phyloP scores from a whole-genome alignment of 2,113 vertebrate genomes.

The Pelodiscus sinensis region DNA sequence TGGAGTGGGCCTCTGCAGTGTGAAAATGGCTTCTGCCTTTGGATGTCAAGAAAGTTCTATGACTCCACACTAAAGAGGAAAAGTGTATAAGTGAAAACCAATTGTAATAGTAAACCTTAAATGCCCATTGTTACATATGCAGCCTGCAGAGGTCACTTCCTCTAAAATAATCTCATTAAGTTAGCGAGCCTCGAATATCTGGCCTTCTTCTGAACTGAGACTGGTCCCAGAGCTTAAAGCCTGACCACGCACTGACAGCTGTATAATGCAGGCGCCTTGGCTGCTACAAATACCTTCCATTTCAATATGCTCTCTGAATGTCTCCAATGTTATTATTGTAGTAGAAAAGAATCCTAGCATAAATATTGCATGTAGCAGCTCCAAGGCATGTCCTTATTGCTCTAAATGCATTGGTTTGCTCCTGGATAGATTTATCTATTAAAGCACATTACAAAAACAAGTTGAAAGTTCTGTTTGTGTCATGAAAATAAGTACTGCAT shows the following conservation, averaged over 20 bases:
- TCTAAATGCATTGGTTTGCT: not conserved
- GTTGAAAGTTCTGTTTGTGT: not conserved
- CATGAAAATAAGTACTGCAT: not conserved
- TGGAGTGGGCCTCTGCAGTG: not conserved
- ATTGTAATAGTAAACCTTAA: not conserved
- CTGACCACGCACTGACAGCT: not conserved
- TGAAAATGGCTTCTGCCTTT: not conserved
- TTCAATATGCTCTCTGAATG: not conserved
- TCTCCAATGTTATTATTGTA: not conserved
- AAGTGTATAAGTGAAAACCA: not conserved
- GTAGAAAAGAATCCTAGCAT: not conserved
- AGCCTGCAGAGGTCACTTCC: not conserved
- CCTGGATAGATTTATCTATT: not conserved
- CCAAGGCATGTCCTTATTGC: not conserved
- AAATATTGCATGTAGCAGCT: not conserved
- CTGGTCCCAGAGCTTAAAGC: not conserved
- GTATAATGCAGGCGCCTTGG: not conserved
- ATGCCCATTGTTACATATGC: not conserved
- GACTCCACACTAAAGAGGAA: not conserved
- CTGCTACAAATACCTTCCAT: not conserved
- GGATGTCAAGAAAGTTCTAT: not conserved
- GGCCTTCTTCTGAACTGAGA: not conserved
- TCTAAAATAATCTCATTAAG: not conserved
- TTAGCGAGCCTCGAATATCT: not conserved
- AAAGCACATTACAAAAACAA: not conserved